Evolutionary conservation across 2,888 invertebrate species (phyloP), one percentile per base, ranked within the genome.

Genomic region (Amiota communis): DNA sequence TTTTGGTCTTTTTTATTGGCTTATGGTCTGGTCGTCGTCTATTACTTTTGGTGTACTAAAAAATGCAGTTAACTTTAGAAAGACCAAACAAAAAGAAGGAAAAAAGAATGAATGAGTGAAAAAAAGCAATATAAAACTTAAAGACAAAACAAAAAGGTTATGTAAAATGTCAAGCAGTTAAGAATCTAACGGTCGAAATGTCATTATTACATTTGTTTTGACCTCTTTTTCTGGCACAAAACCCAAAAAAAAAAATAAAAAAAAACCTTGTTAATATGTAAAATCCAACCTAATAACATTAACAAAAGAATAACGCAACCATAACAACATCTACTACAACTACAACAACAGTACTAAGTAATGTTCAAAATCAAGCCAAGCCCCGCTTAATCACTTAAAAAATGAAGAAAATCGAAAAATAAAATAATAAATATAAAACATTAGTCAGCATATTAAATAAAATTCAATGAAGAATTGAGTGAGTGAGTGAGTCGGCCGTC

Each of bases 91-190:
- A 72, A 70, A 75, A 61, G 67, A 12, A 65, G 20, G 10, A 49
- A 65, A 48, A 48, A 51, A 13, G 51, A 53, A 13, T 15, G 65
- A 49, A 15, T 12, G 36, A 65, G 23, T 23, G 3, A 23, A 23
- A 36, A 64, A 47, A 86, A 86, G 81, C 77, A 82, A n/a, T 79
- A 83, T 78, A 77, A 76, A 23, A 48, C 47, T 57, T n/a, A 12
- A n/a, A 49, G 15, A 69, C 36, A 13, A 70, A 17, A 63, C 81
- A 81, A 87, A 81, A 87, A 87, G 87, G 87, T 87, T 88, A 86
- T 85, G 86, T 87, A 86, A 87, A 87, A 87, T 88, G 88, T 88
- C 87, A 87, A 81, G 87, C 86, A 87, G 87, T 86, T 88, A 88
- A 86, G 81, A 87, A 85, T 83, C 83, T 85, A 88, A 88, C 87